Base-by-base conservation (phyloP, 2,797 vertebrate species). In the Yasuhikotakia modesta region DNA sequence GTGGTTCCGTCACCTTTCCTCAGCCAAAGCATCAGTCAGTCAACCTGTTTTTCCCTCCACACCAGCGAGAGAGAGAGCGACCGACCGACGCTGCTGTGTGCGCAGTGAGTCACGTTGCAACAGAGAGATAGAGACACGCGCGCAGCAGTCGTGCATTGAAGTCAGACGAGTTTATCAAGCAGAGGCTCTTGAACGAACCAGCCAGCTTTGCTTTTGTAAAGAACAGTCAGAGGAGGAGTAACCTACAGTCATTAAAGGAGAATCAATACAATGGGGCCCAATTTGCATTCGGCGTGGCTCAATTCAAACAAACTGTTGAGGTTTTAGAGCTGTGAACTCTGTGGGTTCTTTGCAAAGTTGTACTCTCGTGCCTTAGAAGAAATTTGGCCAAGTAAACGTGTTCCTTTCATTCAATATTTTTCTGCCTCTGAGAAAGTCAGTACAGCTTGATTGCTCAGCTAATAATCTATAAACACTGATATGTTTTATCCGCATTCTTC, bases 161-260 rank as follows among this genome's bases (percentile, higher is more conserved):
- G 81, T 80, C 79, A 74, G 84, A 83, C 81, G 64, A 83, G 81
- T 84, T 85, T 81, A 83, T 85, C 71, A 79, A 83, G 79, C 79
- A 19, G 55, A 82, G 81, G 81, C 79, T 77, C 79, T 81, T 81
- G 69, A 83, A 79, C 27, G 46, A 83, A 79, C 73, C 79, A 66
- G 81, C 76, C 69, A 30, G 70, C 64, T 63, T 53, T 66, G 72
- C 79, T 80, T 74, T 76, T 81, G 65, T 68, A 79, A 79, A 85
- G 77, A 79, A 82, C 84, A 79, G 69, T 73, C 50, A 79, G 76
- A 53, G 60, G 63, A 65, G 52, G 63, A 65, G 52, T 71, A 76
- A 79, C 79, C n/a, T n/a, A 81, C 64, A 83, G 79, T 83, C 79
- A 80, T 83, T 81, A 83, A 67, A 75, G 77, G 64, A 73, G 58